Evolutionary conservation across 92 coral and sea anemone genomes (phyloP).

Genomic region (Galaxea fascicularis): DNA sequence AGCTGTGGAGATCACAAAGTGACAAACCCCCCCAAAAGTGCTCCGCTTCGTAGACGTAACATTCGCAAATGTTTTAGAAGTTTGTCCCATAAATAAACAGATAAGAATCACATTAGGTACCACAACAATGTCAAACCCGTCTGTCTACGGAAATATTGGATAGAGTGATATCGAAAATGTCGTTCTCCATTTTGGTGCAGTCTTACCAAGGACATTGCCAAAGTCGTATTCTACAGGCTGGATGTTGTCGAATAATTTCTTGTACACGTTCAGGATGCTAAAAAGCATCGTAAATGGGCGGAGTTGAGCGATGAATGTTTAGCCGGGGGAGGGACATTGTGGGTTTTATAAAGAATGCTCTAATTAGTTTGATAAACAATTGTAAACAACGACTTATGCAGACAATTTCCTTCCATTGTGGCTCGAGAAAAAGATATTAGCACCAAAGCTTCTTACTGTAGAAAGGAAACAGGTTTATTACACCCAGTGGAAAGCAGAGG

Average conservation of each 20-base stretch:
- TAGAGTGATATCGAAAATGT: slow-evolving; percentile 1
- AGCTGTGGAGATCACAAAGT: neutral
- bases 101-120: slow-evolving; percentile 67
- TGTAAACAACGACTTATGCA: slow-evolving; percentile 34
- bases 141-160: slow-evolving; percentile 21
- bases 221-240: neutral
- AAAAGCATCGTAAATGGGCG: slow-evolving; percentile 40
- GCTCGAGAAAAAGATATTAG: neutral
- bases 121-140: slow-evolving; percentile 63
- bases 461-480: neutral
- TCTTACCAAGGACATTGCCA: neutral
- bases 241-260: neutral
- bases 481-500: neutral
- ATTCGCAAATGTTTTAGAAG: slow-evolving; percentile 31
- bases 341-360: slow-evolving; percentile 41
- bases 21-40: neutral
- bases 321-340: slow-evolving; percentile 47
- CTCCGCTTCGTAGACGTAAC: neutral
- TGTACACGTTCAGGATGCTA: neutral
- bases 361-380: slow-evolving; percentile 51
- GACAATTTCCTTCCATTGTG: slow-evolving; percentile 21
- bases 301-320: slow-evolving; percentile 34
- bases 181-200: neutral
- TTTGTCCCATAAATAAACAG: slow-evolving; percentile 28
- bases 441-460: neutral